These are phyloP conservation scores for Drosophila tripunctata DNA, from an alignment of 2,888 invertebrate genomes.

Conservation along the genomic window DNA sequence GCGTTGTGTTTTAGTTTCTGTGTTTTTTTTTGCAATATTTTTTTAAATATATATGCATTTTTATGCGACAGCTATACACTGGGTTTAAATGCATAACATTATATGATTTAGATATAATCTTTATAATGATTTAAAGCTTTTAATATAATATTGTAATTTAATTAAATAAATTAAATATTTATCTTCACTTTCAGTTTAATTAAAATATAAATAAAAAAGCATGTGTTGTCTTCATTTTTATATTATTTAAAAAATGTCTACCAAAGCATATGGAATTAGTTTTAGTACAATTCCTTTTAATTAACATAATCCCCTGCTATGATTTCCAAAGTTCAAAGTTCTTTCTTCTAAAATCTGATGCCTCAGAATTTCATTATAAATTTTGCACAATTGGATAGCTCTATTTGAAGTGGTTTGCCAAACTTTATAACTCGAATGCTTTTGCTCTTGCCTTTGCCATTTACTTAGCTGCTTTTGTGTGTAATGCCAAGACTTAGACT, in stretches of 20 bases:
- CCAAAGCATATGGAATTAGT: too few relatives aligned
- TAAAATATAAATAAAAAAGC: too few relatives aligned
- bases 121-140: background rate
- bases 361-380: background rate
- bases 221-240: too few relatives aligned
- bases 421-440: background rate
- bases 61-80: too few relatives aligned
- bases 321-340: too few relatives aligned
- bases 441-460: background rate
- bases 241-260: too few relatives aligned
- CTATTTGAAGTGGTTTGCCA: background rate
- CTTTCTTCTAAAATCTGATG: too few relatives aligned
- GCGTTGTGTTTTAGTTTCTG: constrained; percentile 1
- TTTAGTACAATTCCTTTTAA: too few relatives aligned
- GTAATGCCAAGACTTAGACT: constrained; percentile 30
- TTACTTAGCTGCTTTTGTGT: background rate
- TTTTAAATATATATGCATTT: background rate
- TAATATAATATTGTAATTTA: too few relatives aligned
- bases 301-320: too few relatives aligned
- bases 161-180: too few relatives aligned
- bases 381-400: background rate
- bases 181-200: too few relatives aligned
- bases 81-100: background rate
- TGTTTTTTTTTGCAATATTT: background rate
- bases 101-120: background rate